These are phyloP conservation scores for Notolepis coatsorum DNA, from an alignment of 2,797 vertebrate species.

Conservation along the genomic window DNA sequence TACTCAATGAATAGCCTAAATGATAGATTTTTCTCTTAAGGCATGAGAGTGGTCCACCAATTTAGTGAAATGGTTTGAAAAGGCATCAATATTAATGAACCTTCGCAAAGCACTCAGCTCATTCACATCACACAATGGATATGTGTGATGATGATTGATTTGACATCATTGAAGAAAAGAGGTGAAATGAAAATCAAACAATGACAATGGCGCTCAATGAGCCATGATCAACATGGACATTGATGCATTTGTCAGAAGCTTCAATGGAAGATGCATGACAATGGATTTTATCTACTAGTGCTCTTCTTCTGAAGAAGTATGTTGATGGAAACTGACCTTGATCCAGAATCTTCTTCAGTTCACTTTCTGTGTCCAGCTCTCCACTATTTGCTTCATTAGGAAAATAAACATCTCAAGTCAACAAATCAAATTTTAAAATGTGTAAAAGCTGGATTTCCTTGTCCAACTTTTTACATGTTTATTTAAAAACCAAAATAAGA, in stretches of 20 bases:
- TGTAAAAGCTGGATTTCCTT: not conserved
- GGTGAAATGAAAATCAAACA: not conserved
- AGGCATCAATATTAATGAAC: not conserved
- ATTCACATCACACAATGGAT: slow-evolving; percentile 46
- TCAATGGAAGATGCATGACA: slow-evolving; percentile 29
- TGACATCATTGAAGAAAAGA: slow-evolving; percentile 18
- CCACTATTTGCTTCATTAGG: slow-evolving; percentile 56
- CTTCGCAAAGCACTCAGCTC: not conserved
- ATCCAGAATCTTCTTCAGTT: slow-evolving; percentile 78
- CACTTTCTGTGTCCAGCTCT: slow-evolving; percentile 68
- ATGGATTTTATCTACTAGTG: not conserved
- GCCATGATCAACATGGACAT: not conserved
- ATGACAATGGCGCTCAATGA: slow-evolving; percentile 12
- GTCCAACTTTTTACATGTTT: not conserved
- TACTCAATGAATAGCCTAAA: not conserved
- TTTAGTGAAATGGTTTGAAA: not conserved
- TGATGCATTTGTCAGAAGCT: slow-evolving; percentile 26
- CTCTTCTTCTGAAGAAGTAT: not conserved
- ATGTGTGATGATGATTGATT: slow-evolving; percentile 24
- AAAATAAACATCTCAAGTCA: not conserved
- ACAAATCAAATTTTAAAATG: not conserved
- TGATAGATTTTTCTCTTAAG: not conserved
- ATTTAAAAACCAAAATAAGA: no score
- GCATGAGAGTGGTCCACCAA: not conserved
- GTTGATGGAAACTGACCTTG: slow-evolving; percentile 82